Evolutionary conservation across 2,113 vertebrate genomes (phyloP).

Genomic region (Excalfactoria chinensis): DNA sequence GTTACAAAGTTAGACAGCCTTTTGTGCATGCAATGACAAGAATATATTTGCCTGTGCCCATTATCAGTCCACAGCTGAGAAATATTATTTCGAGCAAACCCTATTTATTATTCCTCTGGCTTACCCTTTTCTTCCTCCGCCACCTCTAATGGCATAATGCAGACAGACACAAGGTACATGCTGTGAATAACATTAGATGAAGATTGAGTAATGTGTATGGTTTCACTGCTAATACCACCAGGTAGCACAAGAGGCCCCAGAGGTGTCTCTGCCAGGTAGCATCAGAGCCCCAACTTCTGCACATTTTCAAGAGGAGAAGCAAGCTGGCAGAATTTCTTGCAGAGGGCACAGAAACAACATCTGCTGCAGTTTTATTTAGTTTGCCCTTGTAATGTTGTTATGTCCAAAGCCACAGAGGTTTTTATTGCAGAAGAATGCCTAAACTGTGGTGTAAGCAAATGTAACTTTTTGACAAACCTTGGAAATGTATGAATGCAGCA

Average conservation of each 20-base stretch:
- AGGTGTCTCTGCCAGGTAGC: not conserved
- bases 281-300: not conserved
- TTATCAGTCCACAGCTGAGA: constrained; percentile 64
- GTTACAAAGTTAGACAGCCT: constrained; percentile 72
- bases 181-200: constrained; percentile 39
- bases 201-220: constrained; percentile 22
- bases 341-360: constrained; percentile 28
- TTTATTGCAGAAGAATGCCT: not conserved
- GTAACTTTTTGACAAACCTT: constrained; percentile 25
- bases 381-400: not conserved
- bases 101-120: constrained; percentile 39
- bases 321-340: constrained; percentile 5
- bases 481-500: not conserved
- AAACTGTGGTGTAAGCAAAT: not conserved
- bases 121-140: constrained; percentile 30
- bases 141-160: not conserved
- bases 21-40: constrained; percentile 63
- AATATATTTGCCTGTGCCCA: constrained; percentile 70
- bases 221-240: not conserved
- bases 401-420: not conserved
- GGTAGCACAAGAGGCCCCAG: constrained; percentile 27
- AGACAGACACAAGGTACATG: constrained; percentile 50
- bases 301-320: constrained; percentile 8
- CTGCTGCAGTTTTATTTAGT: constrained; percentile 24
- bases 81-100: constrained; percentile 49